These are phyloP conservation scores for Hemicordylus capensis DNA, from an alignment of 2,113 vertebrate genomes.

Conservation along the genomic window DNA sequence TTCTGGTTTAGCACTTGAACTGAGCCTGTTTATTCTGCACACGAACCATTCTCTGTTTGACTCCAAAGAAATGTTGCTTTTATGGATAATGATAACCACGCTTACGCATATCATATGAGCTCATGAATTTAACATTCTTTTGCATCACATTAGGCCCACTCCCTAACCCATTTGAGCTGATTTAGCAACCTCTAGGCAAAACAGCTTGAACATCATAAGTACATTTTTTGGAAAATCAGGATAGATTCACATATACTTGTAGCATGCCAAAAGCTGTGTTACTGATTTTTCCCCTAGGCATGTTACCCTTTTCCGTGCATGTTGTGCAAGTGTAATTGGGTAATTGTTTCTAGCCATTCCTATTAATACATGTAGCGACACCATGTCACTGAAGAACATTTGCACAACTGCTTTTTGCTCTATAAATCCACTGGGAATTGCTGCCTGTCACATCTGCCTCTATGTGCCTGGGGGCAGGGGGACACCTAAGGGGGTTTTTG, in stretches of 20 bases:
- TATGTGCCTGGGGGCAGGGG: neutral
- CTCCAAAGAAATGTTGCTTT: neutral
- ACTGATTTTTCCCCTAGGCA: neutral
- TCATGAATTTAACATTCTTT: neutral
- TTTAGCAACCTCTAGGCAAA: neutral
- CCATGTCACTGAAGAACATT: neutral
- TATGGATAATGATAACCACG: neutral
- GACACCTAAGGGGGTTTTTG: neutral
- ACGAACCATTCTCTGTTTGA: neutral
- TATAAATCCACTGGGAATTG: neutral
- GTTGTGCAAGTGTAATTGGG: neutral
- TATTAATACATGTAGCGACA: neutral
- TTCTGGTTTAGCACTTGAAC: slow-evolving; percentile 19
- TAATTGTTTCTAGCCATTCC: neutral
- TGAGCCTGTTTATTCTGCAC: neutral
- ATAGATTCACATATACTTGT: neutral
- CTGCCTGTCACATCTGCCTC: neutral
- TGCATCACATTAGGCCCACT: neutral
- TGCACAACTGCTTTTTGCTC: too few relatives aligned
- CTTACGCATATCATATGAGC: neutral
- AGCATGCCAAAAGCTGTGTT: neutral
- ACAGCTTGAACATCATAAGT: neutral
- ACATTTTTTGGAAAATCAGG: neutral
- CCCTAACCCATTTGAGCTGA: neutral
- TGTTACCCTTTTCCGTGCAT: neutral